Evolutionary conservation across 2,113 vertebrate genomes (phyloP), one percentile per base, ranked within the genome.

Genomic region (Vombatus ursinus): DNA sequence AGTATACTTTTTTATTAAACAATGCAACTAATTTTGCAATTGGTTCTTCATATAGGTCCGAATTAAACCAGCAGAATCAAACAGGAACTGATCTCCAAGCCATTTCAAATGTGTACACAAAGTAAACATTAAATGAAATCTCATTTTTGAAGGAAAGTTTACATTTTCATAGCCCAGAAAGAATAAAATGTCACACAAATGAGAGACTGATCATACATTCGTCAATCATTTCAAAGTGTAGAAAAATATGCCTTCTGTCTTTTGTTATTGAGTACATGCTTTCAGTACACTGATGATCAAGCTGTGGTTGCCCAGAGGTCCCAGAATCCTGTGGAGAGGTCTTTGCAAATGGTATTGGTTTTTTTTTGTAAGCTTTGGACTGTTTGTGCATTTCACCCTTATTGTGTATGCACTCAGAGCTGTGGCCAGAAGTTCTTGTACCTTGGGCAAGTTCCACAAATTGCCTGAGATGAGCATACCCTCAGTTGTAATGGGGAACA

Each of bases 101-200:
- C 91, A 93, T 89, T 54, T 97, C 51, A 37, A 1, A 31, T 51
- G 3, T 91, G 44, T 7, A 47, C 95, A 44, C 31, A 68, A 68
- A 95, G 92, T 95, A 90, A 93, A 89, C 53, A 93, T 94, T 96
- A 96, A 92, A 92, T 93, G 31, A 94, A 53, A 84, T 92, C 3
- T 52, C 25, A 91, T 95, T 95, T 95, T 53, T 49, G 89, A 95
- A 97, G 92, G 50, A 97, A 92, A 50, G 61, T 93, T 96, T 96
- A 52, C 7, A n/a, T 92, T 91, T 31, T 91, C 3, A 8, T 93
- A 96, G 95, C 7, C 31, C 94, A 26, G 14, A 84, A 84, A 84
- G 68, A 77, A 44, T 44, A 84, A 84, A 84, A 44, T 44, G 19
- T 44, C 68, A 44, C 1, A 44, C 37, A 84, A 84, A n/a, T 14